Evolutionary conservation across 1,140 invertebrate species (phyloP).

Genomic region (Tenebrio molitor): DNA sequence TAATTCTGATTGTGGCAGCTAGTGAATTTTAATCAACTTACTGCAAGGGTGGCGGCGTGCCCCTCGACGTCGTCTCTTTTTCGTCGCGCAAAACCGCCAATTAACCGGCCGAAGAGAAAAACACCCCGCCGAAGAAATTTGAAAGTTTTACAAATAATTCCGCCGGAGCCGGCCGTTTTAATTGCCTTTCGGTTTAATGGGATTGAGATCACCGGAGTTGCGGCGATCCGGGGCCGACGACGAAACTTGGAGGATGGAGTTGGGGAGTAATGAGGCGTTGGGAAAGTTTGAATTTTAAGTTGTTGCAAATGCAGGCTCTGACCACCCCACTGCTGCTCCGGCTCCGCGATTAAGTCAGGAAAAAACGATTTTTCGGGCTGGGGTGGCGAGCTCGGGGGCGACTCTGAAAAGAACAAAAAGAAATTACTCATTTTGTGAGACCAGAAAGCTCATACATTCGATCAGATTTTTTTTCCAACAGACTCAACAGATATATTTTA

Average conservation of each 20-base stretch:
- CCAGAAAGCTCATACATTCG: no score
- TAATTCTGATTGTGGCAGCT: slow-evolving; percentile 54
- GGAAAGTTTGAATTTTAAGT: slow-evolving; percentile 36
- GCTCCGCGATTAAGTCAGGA: slow-evolving; percentile 5
- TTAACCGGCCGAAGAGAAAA: slow-evolving; percentile 33
- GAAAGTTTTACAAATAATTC: slow-evolving; percentile 48
- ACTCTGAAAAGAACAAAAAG: no score
- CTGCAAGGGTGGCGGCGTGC: background rate
- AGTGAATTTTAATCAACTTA: slow-evolving; percentile 57
- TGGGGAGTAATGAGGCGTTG: slow-evolving; percentile 27
- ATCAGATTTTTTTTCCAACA: no score
- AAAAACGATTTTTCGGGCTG: slow-evolving; percentile 13
- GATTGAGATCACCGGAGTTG: slow-evolving; percentile 32
- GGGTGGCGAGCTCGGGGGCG: background rate
- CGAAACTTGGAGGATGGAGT: slow-evolving; percentile 19
- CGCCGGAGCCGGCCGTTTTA: slow-evolving; percentile 20
- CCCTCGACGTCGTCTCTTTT: slow-evolving; percentile 5
- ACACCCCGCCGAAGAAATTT: slow-evolving; percentile 33
- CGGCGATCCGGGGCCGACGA: no score
- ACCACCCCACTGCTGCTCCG: background rate
- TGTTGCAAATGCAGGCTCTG: slow-evolving; percentile 13
- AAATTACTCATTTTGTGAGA: no score
- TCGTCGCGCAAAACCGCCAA: slow-evolving; percentile 12
- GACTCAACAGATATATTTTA: no score
- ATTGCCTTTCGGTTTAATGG: slow-evolving; percentile 37